Conservation (phyloP, 37 sponge, comb jelly and placozoan species). For the Axinella damicornis region DNA sequence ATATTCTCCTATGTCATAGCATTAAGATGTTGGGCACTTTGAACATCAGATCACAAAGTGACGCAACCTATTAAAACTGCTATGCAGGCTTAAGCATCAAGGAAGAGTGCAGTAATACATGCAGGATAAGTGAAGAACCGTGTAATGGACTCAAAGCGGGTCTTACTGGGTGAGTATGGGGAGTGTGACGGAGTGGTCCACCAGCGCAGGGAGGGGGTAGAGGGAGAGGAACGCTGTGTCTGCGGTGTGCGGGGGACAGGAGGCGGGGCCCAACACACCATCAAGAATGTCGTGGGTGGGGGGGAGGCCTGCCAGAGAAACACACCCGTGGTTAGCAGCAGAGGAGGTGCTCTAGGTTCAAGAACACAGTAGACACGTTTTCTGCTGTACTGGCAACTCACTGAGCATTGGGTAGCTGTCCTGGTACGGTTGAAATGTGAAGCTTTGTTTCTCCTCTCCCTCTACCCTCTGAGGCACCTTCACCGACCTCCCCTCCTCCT, state of each 20-base stretch:
- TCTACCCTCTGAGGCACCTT: not conserved
- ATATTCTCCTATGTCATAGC: too few relatives aligned
- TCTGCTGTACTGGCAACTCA: not conserved
- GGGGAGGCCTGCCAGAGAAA: not conserved
- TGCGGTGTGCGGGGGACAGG: not conserved
- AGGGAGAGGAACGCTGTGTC: conserved; percentile 22
- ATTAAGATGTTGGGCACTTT: too few relatives aligned
- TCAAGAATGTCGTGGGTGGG: conserved; percentile 14
- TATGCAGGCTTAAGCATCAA: too few relatives aligned
- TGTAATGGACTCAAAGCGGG: too few relatives aligned
- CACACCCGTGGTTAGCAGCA: too few relatives aligned
- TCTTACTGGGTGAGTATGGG: conserved; percentile 79
- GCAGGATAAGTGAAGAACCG: too few relatives aligned
- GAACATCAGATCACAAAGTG: too few relatives aligned
- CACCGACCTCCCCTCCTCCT: not conserved
- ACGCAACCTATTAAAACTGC: too few relatives aligned
- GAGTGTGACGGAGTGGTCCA: conserved; percentile 41
- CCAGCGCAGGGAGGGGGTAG: conserved; percentile 43
- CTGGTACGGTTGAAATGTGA: not conserved
- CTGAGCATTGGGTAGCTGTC: conserved; percentile 11
- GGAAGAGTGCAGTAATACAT: too few relatives aligned
- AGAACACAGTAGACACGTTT: not conserved
- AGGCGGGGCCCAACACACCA: not conserved
- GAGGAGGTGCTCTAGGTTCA: too few relatives aligned
- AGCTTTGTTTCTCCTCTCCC: not conserved